These are phyloP conservation scores for Parauchenoglanis punctatus DNA, from an alignment of 2,797 vertebrate species.

Conservation along the genomic window DNA sequence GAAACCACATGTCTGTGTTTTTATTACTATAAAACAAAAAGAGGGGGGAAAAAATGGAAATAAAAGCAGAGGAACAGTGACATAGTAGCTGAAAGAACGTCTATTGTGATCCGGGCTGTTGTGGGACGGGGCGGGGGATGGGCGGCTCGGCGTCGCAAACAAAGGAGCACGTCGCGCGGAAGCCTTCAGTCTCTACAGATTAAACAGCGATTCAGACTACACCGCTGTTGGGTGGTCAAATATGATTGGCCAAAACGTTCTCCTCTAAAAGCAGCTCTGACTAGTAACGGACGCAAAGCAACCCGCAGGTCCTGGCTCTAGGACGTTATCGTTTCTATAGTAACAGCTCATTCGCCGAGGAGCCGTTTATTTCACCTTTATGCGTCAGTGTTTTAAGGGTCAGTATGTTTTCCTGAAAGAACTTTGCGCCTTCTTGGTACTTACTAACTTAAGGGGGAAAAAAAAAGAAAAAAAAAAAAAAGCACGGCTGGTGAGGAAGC, in stretches of 20 bases:
- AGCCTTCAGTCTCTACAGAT: neutral
- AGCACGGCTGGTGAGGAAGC: no score
- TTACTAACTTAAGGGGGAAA: no score
- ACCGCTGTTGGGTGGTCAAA: neutral
- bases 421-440: no score
- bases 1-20: slow-evolving; percentile 35
- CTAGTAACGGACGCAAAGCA: neutral
- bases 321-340: neutral
- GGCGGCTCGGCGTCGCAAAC: neutral
- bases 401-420: no score
- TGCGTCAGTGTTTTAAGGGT: no score
- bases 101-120: slow-evolving; percentile 12
- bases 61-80: slow-evolving; percentile 35
- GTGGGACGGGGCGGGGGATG: neutral
- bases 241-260: neutral
- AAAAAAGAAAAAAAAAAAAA: no score
- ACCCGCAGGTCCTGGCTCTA: neutral
- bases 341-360: neutral
- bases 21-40: slow-evolving; percentile 29
- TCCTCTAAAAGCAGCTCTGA: neutral
- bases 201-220: neutral
- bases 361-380: no score
- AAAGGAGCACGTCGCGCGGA: neutral
- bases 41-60: neutral
- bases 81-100: slow-evolving; percentile 23